phyloP scores from a whole-genome alignment of 1,140 invertebrate species.

The Atta texana region DNA sequence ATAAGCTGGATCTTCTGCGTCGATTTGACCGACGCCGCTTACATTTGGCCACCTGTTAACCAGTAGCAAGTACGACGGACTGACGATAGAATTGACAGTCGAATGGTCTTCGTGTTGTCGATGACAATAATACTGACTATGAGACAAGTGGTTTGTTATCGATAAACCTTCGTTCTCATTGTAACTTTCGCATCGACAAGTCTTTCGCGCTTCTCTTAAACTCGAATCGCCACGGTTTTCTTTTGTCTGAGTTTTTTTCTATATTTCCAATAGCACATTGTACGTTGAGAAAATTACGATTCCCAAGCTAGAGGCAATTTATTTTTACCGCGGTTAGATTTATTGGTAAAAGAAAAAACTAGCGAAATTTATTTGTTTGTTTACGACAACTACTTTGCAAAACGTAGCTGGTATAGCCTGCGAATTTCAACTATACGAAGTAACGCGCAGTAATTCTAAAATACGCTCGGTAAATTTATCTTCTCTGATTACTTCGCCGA shows the following conservation, averaged over 20 bases:
- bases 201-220: background rate
- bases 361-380: slow-evolving; percentile 62
- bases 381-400: slow-evolving; percentile 54
- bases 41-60: slow-evolving; percentile 55
- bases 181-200: slow-evolving; percentile 3
- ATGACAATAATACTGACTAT: slow-evolving; percentile 10
- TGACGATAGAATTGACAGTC: slow-evolving; percentile 6
- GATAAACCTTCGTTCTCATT: background rate
- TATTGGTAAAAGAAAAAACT: slow-evolving; percentile 38
- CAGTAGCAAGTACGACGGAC: slow-evolving; percentile 3
- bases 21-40: slow-evolving; percentile 39
- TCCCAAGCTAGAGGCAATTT: background rate
- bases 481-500: slow-evolving; percentile 52
- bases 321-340: slow-evolving; percentile 52
- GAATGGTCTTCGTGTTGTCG: background rate
- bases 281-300: slow-evolving; percentile 26
- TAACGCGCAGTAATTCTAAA: slow-evolving; percentile 44
- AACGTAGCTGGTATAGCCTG: slow-evolving; percentile 24
- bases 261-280: background rate
- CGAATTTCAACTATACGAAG: slow-evolving; percentile 27
- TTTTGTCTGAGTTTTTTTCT: background rate
- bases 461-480: slow-evolving; percentile 49
- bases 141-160: background rate
- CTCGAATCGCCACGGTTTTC: slow-evolving; percentile 3
- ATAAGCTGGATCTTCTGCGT: slow-evolving; percentile 13